Percentiles rank a stretch among this genome's conserved stretches.
Evolutionary conservation across 2,113 vertebrate genomes (phyloP).

Genomic region (Brachyhypopomus occidentalis): DNA sequence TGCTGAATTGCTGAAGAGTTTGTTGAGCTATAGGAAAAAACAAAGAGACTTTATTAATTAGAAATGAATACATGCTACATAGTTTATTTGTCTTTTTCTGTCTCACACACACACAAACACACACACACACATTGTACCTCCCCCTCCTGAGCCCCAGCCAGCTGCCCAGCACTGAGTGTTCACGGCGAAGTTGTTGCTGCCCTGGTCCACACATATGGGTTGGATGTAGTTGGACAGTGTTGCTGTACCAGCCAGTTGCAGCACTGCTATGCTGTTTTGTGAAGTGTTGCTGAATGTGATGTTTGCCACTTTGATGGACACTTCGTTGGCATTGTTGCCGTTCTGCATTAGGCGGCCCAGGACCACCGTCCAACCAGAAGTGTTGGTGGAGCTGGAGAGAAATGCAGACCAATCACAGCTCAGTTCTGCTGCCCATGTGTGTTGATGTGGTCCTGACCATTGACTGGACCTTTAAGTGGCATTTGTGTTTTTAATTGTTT

Average conservation of each 20-base stretch:
- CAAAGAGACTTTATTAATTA: too few species aligned
- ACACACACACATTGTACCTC: constrained; percentile 29
- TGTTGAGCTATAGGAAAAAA: too few species aligned
- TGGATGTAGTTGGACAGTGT: constrained; percentile 51
- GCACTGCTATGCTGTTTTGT: constrained; percentile 53
- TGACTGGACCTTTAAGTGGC: not conserved
- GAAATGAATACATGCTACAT: too few species aligned
- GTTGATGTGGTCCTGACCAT: not conserved
- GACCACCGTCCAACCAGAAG: constrained; percentile 54
- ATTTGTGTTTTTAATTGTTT: not conserved
- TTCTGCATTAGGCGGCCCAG: constrained; percentile 56
- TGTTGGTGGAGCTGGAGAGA: constrained; percentile 37
- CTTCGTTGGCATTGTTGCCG: constrained; percentile 45
- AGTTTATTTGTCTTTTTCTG: too few species aligned
- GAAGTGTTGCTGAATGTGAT: constrained; percentile 46
- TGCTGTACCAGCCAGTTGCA: constrained; percentile 39
- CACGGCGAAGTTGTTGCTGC: not conserved
- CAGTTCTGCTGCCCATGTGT: not conserved
- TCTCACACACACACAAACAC: too few species aligned
- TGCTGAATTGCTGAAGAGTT: too few species aligned
- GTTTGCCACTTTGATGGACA: constrained; percentile 43
- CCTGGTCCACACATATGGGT: constrained; percentile 57
- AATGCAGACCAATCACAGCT: not conserved
- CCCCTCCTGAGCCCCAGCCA: constrained; percentile 54
- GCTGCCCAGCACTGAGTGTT: constrained; percentile 55